These are phyloP conservation scores for Salvelinus sp. DNA, from an alignment of 2,113 vertebrate genomes.

Conservation along the genomic window DNA sequence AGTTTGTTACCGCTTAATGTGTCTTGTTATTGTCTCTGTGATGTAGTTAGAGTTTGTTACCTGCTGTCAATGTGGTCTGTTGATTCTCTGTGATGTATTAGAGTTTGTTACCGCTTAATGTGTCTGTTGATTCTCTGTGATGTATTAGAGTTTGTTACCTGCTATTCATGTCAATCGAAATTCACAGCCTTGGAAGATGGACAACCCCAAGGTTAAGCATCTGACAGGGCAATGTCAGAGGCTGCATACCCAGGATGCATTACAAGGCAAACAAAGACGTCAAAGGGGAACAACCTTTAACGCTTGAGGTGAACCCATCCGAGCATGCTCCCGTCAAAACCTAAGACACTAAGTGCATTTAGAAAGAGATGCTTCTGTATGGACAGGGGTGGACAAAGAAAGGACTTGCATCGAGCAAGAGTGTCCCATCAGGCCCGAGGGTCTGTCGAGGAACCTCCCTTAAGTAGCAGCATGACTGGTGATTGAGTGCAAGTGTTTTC, in stretches of 20 bases:
- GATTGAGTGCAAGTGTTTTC: conserved; percentile 5
- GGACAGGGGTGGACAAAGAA: not conserved
- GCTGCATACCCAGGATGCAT: not conserved
- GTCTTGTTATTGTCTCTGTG: too few species aligned
- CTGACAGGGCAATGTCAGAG: not conserved
- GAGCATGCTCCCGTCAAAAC: not conserved
- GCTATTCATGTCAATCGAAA: not conserved
- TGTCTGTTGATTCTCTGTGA: too few species aligned
- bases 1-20: too few species aligned
- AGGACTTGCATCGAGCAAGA: conserved; percentile 1
- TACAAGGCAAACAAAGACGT: not conserved
- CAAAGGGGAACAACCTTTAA: not conserved
- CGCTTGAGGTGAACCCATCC: conserved; percentile 6
- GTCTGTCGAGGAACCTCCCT: conserved; percentile 11
- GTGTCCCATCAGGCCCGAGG: conserved; percentile 11
- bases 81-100: too few species aligned
- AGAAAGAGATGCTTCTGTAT: not conserved
- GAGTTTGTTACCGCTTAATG: not conserved
- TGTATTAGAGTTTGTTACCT: not conserved
- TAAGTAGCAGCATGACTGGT: conserved; percentile 6
- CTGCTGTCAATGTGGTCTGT: too few species aligned
- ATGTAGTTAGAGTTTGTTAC: too few species aligned
- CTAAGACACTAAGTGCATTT: conserved; percentile 1
- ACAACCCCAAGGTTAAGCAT: not conserved
- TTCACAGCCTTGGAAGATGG: not conserved